Evolutionary conservation across 1,140 invertebrate genomes (phyloP).

Genomic region (Ips typographus): DNA sequence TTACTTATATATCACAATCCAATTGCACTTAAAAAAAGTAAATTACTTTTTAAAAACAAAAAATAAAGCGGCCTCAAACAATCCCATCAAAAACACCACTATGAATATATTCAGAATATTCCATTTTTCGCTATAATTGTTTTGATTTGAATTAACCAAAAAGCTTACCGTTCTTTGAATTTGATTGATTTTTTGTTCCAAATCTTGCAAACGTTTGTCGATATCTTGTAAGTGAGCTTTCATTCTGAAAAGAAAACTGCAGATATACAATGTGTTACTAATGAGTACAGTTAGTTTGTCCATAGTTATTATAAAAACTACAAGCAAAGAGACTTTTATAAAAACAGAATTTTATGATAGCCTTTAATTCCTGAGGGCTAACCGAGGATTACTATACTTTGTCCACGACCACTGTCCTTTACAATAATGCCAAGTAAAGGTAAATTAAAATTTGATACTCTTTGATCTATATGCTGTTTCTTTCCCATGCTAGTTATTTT

Average conservation of each 20-base stretch:
- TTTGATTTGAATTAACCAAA: slow-evolving; percentile 32
- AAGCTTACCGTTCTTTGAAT: slow-evolving; percentile 41
- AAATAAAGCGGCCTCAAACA: slow-evolving; percentile 37
- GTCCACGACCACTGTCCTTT: too few species aligned
- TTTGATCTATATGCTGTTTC: too few species aligned
- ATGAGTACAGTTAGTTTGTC: too few species aligned
- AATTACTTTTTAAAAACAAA: slow-evolving; percentile 35
- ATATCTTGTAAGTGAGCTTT: slow-evolving; percentile 45
- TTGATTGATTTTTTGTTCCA: slow-evolving; percentile 43
- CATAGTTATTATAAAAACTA: too few species aligned
- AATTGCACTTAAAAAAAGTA: too few species aligned
- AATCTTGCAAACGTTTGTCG: slow-evolving; percentile 43
- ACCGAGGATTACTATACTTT: too few species aligned
- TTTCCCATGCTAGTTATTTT: too few species aligned
- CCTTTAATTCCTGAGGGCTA: too few species aligned
- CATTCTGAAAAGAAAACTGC: slow-evolving; percentile 40
- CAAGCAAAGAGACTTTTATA: too few species aligned
- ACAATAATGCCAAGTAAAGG: too few species aligned
- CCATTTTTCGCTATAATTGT: neutral
- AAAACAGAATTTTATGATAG: too few species aligned
- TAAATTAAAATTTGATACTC: too few species aligned
- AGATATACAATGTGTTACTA: slow-evolving; percentile 4
- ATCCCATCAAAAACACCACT: slow-evolving; percentile 32
- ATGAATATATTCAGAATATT: slow-evolving; percentile 30
- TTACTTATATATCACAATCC: slow-evolving; percentile 36